phyloP scores from a whole-genome alignment of 2,113 vertebrate genomes.

The Mesoclemmys tuberculata region DNA sequence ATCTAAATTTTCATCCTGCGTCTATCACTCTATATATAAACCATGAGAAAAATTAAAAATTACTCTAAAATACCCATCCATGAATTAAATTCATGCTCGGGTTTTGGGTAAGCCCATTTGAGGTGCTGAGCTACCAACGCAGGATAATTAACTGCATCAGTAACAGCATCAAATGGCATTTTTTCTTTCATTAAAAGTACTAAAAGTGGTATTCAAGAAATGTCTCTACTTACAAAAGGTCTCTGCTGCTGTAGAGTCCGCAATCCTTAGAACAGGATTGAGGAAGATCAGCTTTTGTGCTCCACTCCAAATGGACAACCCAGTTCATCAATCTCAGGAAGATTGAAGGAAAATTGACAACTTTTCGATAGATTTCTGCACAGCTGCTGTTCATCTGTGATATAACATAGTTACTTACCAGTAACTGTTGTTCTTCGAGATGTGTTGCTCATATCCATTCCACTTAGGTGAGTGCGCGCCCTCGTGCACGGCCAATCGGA shows the following conservation, averaged over 20 bases:
- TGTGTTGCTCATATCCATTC: too few species aligned
- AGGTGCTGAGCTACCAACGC: background rate
- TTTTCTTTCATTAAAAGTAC: background rate
- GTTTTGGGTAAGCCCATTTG: background rate
- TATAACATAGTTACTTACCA: too few species aligned
- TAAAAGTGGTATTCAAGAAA: background rate
- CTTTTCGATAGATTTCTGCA: background rate
- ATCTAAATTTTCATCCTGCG: background rate
- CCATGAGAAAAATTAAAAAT: background rate
- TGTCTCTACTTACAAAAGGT: background rate
- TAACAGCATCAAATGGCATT: background rate
- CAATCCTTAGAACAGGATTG: background rate
- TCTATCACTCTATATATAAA: background rate
- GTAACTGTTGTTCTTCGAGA: too few species aligned
- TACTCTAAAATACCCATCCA: background rate
- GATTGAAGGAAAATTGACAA: background rate
- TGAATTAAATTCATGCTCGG: background rate
- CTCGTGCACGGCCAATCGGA: too few species aligned
- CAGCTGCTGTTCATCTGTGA: background rate
- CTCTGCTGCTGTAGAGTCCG: background rate
- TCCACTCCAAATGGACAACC: background rate
- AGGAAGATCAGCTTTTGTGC: background rate
- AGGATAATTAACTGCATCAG: background rate
- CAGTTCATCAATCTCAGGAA: background rate
- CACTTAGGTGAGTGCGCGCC: too few species aligned